Conservation (phyloP, 2,888 invertebrate genomes). For the Allophyes oxyacanthae region DNA sequence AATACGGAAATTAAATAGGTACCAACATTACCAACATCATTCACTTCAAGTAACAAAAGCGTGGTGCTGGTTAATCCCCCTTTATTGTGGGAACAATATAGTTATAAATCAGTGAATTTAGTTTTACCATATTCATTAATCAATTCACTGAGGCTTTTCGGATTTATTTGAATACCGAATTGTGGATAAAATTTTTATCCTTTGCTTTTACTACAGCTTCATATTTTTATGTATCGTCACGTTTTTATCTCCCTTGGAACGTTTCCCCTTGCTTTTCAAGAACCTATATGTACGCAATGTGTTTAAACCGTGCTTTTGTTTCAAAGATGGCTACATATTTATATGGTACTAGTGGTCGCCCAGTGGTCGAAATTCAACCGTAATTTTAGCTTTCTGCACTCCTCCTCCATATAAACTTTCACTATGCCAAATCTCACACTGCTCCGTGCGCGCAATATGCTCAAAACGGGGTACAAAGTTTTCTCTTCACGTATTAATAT, state of each 20-base stretch:
- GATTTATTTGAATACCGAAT: slow-evolving; percentile 27
- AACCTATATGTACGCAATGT: neutral
- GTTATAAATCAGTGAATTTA: slow-evolving; percentile 46
- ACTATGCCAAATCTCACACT: no score
- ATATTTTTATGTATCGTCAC: slow-evolving; percentile 22
- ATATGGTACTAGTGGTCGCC: no score
- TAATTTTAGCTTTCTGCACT: no score
- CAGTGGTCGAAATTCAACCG: no score
- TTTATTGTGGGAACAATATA: slow-evolving; percentile 46
- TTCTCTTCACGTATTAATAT: no score
- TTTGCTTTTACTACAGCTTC: slow-evolving; percentile 12
- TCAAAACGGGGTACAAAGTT: no score
- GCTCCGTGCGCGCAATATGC: no score
- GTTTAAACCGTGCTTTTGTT: slow-evolving; percentile 15
- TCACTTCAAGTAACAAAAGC: slow-evolving; percentile 32
- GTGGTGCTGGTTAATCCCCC: slow-evolving; percentile 20
- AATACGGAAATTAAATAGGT: slow-evolving; percentile 13
- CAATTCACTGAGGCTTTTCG: slow-evolving; percentile 39
- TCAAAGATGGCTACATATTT: no score
- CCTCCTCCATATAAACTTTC: no score
- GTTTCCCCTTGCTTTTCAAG: slow-evolving; percentile 2
- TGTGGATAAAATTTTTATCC: slow-evolving; percentile 33
- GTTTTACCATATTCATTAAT: slow-evolving; percentile 46
- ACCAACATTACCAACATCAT: slow-evolving; percentile 12
- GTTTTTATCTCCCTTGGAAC: slow-evolving; percentile 23